These are phyloP conservation scores for Drosophila fuyamai DNA, from an alignment of 1,140 invertebrate genomes.

Conservation along the genomic window DNA sequence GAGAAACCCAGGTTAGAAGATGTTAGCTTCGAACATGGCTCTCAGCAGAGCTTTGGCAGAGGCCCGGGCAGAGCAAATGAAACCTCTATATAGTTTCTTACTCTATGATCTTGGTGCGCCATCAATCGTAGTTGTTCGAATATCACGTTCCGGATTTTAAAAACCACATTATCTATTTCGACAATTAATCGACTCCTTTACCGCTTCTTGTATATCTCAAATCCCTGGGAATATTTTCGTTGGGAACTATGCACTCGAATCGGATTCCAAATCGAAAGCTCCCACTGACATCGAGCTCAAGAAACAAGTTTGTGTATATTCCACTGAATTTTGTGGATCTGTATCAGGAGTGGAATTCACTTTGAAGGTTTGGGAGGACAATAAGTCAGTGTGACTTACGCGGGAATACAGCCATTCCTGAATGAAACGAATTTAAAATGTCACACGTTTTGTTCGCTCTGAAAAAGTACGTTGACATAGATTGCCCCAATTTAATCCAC, in stretches of 20 bases:
- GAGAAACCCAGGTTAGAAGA: too few relatives aligned
- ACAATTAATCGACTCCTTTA: background rate
- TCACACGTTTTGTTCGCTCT: conserved; percentile 12
- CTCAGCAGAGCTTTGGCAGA: too few relatives aligned
- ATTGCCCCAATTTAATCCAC: conserved; percentile 20
- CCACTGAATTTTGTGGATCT: conserved; percentile 7
- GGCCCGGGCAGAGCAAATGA: too few relatives aligned
- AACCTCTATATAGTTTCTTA: too few relatives aligned
- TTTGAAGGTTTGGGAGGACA: too few relatives aligned
- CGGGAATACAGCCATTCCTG: too few relatives aligned
- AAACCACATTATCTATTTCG: too few relatives aligned
- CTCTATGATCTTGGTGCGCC: conserved; percentile 22
- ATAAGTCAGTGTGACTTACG: too few relatives aligned
- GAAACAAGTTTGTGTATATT: conserved; percentile 25
- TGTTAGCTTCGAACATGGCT: too few relatives aligned
- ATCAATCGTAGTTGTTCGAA: conserved; percentile 14
- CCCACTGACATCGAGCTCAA: conserved; percentile 24
- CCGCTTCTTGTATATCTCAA: conserved; percentile 8
- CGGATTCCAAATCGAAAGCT: conserved; percentile 20
- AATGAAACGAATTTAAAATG: too few relatives aligned
- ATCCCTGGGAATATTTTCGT: conserved; percentile 10
- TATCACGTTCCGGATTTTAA: background rate
- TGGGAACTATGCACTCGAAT: conserved; percentile 17
- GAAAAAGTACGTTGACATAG: conserved; percentile 21
- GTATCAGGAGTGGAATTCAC: too few relatives aligned